phyloP scores from a whole-genome alignment of 2,113 vertebrate genomes.

The Tautogolabrus adspersus region DNA sequence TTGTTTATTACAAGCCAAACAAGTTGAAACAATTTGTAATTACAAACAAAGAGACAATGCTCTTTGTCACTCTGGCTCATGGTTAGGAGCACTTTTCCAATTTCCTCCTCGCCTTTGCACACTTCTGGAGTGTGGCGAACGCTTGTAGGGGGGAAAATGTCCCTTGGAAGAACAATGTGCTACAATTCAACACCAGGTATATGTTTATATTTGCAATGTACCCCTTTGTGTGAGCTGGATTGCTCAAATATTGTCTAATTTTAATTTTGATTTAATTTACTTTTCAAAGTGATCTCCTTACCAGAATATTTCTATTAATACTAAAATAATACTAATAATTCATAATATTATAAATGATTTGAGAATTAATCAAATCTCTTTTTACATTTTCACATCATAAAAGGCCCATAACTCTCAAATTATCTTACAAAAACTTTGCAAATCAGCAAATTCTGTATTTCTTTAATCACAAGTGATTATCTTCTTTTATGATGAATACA shows the following conservation, averaged over 20 bases:
- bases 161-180: not conserved
- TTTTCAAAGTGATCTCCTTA: too few relatives aligned
- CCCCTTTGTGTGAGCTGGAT: not conserved
- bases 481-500: too few relatives aligned
- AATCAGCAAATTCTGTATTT: not conserved
- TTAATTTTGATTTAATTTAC: too few relatives aligned
- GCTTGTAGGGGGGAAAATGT: not conserved
- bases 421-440: not conserved
- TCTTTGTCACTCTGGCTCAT: not conserved
- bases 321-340: too few relatives aligned
- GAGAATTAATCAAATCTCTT: too few relatives aligned
- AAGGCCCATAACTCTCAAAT: not conserved
- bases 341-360: too few relatives aligned
- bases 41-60: constrained; percentile 2
- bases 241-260: not conserved
- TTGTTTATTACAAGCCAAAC: not conserved
- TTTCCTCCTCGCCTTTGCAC: constrained; percentile 8
- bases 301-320: too few relatives aligned
- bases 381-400: too few relatives aligned
- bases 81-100: not conserved
- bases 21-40: constrained; percentile 1
- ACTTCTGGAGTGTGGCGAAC: not conserved
- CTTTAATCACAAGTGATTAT: not conserved
- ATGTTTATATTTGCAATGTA: not conserved
- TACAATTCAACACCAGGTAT: not conserved